Evolutionary conservation across 2,113 vertebrate species (phyloP).

Genomic region (Petaurus breviceps): DNA sequence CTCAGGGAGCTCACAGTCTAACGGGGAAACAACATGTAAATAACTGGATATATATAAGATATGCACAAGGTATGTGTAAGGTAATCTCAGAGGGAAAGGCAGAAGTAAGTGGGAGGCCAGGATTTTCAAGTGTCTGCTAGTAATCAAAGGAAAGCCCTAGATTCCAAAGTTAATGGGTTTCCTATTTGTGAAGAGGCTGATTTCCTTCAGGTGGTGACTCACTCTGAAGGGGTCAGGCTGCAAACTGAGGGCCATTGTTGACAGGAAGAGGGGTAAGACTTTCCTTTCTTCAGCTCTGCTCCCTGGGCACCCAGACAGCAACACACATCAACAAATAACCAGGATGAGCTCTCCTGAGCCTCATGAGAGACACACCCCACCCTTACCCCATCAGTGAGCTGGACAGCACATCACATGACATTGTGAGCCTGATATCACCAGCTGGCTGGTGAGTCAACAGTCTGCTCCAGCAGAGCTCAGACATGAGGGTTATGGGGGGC

Average conservation of each 20-base stretch:
- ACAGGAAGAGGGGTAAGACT: conserved; percentile 68
- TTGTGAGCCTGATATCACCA: background rate
- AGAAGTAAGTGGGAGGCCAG: background rate
- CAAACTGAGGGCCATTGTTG: conserved; percentile 59
- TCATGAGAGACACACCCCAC: background rate
- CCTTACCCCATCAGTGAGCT: background rate
- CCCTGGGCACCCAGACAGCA: conserved; percentile 54
- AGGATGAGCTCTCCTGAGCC: background rate
- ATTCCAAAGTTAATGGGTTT: background rate
- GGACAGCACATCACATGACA: background rate
- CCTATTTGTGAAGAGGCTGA: background rate
- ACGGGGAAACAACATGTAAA: background rate
- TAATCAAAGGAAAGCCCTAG: background rate
- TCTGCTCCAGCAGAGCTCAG: background rate
- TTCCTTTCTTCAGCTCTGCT: conserved; percentile 35
- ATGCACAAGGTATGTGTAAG: background rate
- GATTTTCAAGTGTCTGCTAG: background rate
- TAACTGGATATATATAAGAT: background rate
- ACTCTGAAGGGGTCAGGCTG: conserved; percentile 48
- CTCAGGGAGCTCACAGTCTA: background rate
- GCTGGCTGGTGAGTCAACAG: conserved; percentile 46
- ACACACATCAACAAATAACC: background rate
- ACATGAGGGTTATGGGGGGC: background rate
- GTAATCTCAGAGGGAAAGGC: background rate
- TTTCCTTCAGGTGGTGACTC: conserved; percentile 60